Conservation (phyloP, 2,113 vertebrate species). For the Dasypus novemcinctus region DNA sequence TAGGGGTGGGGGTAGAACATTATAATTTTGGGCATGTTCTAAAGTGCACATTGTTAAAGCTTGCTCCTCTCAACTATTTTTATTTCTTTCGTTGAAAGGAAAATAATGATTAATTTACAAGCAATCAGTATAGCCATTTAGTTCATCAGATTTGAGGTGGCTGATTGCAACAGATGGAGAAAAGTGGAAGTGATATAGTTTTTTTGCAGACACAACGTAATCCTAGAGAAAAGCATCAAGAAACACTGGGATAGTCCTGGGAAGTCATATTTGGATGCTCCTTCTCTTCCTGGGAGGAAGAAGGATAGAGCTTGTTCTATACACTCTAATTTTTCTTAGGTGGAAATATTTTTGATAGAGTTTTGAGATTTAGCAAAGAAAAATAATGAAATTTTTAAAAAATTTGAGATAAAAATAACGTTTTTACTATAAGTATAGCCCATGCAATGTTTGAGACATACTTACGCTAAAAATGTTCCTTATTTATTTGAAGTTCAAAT, state of each 20-base stretch:
- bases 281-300: background rate
- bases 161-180: background rate
- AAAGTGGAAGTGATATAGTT: background rate
- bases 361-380: background rate
- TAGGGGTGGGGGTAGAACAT: background rate
- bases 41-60: background rate
- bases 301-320: background rate
- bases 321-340: background rate
- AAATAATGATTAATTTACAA: background rate
- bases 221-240: background rate
- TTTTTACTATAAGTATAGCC: background rate
- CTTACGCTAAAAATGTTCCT: background rate
- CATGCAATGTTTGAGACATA: too few relatives aligned
- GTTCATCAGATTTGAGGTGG: background rate
- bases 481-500: background rate
- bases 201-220: background rate
- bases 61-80: background rate
- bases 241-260: background rate
- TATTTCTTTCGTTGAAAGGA: background rate
- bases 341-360: background rate
- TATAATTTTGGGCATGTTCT: background rate
- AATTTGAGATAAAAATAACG: background rate
- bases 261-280: background rate
- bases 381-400: background rate
- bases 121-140: background rate